Percentiles rank a stretch among this genome's conserved stretches.
These are phyloP conservation scores for Diglossa brunneiventris DNA, from an alignment of 2,113 vertebrate genomes.

Conservation along the genomic window DNA sequence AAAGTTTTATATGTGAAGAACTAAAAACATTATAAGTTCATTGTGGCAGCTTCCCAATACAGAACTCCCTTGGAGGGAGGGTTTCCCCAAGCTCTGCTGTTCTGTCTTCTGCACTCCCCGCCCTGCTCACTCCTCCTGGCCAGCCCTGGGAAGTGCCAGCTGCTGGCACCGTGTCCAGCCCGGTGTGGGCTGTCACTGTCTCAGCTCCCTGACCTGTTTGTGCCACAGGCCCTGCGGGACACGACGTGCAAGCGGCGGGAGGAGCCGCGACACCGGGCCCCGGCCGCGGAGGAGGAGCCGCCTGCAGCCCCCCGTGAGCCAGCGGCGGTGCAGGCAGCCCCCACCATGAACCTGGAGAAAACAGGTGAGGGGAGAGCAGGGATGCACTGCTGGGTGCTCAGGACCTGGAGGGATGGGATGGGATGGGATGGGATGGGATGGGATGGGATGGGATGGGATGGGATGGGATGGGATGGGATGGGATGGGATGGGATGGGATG, in stretches of 20 bases:
- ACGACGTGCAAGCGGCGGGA: conserved; percentile 51
- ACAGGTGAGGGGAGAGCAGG: conserved; percentile 29
- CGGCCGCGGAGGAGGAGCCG: background rate
- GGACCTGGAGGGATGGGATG: background rate
- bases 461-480: background rate
- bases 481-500: too few relatives aligned
- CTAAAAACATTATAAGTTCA: background rate
- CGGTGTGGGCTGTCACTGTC: rapidly evolving
- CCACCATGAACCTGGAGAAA: conserved; percentile 71
- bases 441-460: background rate
- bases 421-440: background rate
- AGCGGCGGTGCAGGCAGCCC: conserved; percentile 18
- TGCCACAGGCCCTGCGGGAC: conserved; percentile 76
- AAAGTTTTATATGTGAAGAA: background rate
- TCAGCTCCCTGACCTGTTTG: background rate
- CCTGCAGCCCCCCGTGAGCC: background rate
- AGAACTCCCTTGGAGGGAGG: background rate
- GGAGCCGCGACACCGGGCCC: background rate
- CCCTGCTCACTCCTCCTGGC: background rate
- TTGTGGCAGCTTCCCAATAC: background rate
- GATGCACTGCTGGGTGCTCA: rapidly evolving
- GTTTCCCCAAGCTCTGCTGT: background rate
- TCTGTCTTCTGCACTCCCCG: background rate
- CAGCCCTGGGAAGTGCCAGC: background rate
- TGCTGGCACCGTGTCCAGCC: background rate